These are phyloP conservation scores for Dione juno DNA, from an alignment of 2,888 invertebrate species.

Conservation along the genomic window DNA sequence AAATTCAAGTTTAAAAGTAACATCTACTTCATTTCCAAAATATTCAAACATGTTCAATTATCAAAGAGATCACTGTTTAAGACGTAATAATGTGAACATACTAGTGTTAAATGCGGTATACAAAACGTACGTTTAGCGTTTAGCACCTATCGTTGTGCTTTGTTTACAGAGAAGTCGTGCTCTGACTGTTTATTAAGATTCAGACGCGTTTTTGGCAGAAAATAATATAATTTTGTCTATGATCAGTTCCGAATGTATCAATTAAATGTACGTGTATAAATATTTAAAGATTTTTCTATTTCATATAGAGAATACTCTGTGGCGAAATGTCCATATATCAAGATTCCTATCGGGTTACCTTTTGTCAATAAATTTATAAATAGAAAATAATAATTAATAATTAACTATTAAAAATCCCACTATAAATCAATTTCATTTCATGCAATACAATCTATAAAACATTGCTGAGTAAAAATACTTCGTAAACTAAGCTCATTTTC, in stretches of 20 bases:
- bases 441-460: too few species aligned
- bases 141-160: constrained; percentile 63
- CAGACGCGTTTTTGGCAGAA: neutral
- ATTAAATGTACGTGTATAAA: neutral
- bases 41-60: neutral
- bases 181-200: constrained; percentile 21
- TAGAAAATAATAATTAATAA: too few species aligned
- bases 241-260: too few species aligned
- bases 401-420: too few species aligned
- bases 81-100: constrained; percentile 8
- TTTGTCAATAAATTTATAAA: too few species aligned
- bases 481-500: too few species aligned
- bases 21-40: neutral
- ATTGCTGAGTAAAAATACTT: too few species aligned
- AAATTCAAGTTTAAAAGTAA: neutral
- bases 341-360: too few species aligned
- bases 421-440: too few species aligned
- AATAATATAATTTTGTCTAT: neutral
- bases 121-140: constrained; percentile 64
- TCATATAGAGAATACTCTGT: too few species aligned
- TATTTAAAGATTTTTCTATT: too few species aligned
- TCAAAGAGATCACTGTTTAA: neutral
- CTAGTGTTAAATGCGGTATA: constrained; percentile 13
- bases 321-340: too few species aligned
- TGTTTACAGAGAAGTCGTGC: constrained; percentile 48